Evolutionary conservation across 2,888 invertebrate species (phyloP).

Genomic region (Podotricha telesiphe): DNA sequence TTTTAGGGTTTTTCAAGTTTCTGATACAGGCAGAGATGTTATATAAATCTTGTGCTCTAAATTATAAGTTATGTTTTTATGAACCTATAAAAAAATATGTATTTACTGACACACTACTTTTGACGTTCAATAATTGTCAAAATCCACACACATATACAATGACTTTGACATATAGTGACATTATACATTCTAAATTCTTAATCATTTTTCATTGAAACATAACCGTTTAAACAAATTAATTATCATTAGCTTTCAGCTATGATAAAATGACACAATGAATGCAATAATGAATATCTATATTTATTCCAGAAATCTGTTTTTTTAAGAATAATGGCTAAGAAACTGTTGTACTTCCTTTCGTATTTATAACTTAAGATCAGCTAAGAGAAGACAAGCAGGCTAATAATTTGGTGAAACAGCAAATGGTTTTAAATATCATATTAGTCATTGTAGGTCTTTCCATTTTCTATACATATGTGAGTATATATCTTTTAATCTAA

Average conservation of each 20-base stretch:
- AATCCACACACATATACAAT: background rate
- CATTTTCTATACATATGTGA: conserved; percentile 49
- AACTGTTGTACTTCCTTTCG: background rate
- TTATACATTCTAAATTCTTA: background rate
- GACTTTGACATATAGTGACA: background rate
- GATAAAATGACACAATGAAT: conserved; percentile 3
- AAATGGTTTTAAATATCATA: conserved; percentile 56
- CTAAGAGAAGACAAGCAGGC: background rate
- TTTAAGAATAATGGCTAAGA: background rate
- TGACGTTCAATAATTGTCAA: background rate
- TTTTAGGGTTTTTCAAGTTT: no score
- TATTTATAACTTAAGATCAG: background rate
- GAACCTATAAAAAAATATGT: no score
- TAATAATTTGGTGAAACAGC: conserved; percentile 35
- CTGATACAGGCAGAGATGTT: no score
- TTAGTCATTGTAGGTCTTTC: conserved; percentile 48
- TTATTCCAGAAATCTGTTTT: background rate
- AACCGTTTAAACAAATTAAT: background rate
- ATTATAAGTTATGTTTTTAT: no score
- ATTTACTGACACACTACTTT: no score
- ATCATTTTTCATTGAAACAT: conserved; percentile 2
- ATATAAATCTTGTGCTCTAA: no score
- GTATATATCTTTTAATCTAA: conserved; percentile 34
- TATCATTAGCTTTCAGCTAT: conserved; percentile 9
- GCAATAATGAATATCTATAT: background rate